A percentile compares a stretch with the other conserved stretches of the same genome.
Evolutionary conservation across 92 coral and sea anemone species (phyloP).

Genomic region (Porites rus): DNA sequence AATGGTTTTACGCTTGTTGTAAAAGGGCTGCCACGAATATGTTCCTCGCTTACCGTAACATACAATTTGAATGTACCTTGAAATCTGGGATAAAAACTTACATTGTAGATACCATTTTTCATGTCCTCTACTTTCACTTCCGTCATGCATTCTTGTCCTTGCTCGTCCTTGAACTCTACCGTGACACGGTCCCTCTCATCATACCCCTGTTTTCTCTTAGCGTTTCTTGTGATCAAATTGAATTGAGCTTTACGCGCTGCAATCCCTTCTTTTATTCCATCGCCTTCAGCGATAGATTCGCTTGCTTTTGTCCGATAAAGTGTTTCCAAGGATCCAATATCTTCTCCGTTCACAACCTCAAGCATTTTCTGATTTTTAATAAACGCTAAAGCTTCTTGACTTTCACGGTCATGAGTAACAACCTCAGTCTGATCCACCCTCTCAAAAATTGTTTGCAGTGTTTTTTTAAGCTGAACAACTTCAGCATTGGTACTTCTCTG

Average conservation of each 20-base stretch:
- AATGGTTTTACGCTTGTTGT: background rate
- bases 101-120: background rate
- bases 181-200: background rate
- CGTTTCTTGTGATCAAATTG: constrained; percentile 1
- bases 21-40: constrained; percentile 1
- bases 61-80: background rate
- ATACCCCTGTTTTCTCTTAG: background rate
- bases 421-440: background rate
- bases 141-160: background rate
- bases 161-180: background rate
- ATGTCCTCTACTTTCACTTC: background rate
- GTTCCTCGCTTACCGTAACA: background rate
- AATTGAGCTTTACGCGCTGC: background rate
- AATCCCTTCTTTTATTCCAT: background rate
- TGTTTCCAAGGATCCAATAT: background rate
- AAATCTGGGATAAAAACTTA: background rate
- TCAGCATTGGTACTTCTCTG: background rate
- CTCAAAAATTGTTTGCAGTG: background rate
- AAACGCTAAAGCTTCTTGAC: background rate
- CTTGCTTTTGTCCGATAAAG: background rate
- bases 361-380: background rate
- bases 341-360: background rate
- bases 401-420: background rate
- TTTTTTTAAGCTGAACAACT: background rate
- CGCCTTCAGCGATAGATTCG: constrained; percentile 3